Conservation (phyloP, 2,888 invertebrate genomes). For the Augochlorella aurata region DNA sequence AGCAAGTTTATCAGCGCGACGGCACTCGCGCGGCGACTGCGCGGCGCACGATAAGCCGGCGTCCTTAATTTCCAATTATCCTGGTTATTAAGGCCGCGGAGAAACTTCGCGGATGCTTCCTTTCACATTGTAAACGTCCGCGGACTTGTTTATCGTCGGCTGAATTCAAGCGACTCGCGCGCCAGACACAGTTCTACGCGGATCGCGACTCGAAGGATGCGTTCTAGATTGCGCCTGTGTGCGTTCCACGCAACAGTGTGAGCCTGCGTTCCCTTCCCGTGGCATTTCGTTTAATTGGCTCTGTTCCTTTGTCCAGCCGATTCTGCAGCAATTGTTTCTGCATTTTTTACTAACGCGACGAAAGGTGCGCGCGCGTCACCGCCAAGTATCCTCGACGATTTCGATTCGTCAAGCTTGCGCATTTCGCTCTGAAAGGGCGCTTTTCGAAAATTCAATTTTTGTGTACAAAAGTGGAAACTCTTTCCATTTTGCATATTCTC, state of each 20-base stretch:
- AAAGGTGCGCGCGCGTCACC: too few species aligned
- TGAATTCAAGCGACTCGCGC: constrained; percentile 34
- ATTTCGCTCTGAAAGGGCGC: too few species aligned
- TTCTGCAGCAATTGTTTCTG: neutral
- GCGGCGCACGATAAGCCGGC: constrained; percentile 44
- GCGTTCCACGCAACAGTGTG: neutral
- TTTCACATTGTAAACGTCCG: constrained; percentile 49
- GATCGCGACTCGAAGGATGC: constrained; percentile 17
- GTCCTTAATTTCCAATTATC: constrained; percentile 60
- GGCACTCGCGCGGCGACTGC: constrained; percentile 22
- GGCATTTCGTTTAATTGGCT: neutral
- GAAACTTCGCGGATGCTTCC: constrained; percentile 57
- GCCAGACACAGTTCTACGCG: constrained; percentile 33
- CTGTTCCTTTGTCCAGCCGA: neutral
- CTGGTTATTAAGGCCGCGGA: constrained; percentile 58
- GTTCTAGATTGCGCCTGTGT: constrained; percentile 5
- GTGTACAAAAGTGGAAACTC: too few species aligned
- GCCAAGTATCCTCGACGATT: too few species aligned
- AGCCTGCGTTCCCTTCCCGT: neutral
- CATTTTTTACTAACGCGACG: neutral
- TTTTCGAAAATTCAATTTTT: too few species aligned
- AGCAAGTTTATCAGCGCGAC: constrained; percentile 42
- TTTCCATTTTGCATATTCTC: too few species aligned
- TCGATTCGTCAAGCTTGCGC: too few species aligned
- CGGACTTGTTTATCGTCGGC: constrained; percentile 52